Base-by-base conservation (phyloP, 1,140 invertebrate species). In the Saccostrea cuccullata region DNA sequence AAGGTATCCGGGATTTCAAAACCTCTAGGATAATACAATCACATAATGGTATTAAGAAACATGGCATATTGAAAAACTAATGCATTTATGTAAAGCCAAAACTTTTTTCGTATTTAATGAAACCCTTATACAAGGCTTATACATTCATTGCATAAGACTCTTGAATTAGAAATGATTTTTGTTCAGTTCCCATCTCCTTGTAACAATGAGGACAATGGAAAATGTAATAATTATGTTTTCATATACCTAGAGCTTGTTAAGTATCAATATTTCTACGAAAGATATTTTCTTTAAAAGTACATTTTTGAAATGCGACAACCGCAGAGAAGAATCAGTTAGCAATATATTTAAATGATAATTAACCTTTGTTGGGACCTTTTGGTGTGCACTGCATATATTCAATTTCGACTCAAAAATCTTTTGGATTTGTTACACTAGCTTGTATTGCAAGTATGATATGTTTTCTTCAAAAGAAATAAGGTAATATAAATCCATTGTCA, bases 311-410 rank as follows among this genome's bases (percentile, higher is more conserved):
- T 6, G 58, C 15, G 58, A 64, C 58, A 64, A 15, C 17, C n/a
- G n/a, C 58, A 17, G 47, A 47, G 47, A 60, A 60, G 5, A 64
- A 64, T 20, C 58, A 6, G 3, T 60, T 12, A 4, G 58, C 58
- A 60, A 20, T 64, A 64, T 64, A 77, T 77, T 77, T 30, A 77
- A 77, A 77, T 73, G 67, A 73, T 30, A 36, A 77, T 77, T 77
- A 77, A 77, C 70, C 70, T 12, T 77, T 36, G 11, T 77, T 9
- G 23, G 3, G 70, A 13, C 26, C 26, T 13, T 17, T 77, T 15
- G 11, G 5, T 64, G 9, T 77, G 70, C 70, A 77, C 70, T 77
- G 70, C 30, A 77, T 30, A 77, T 30, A 17, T 40, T 4, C 36
- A 17, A 64, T 64, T 64, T 17, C 26, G 30, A 5, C 58, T 64